These are phyloP conservation scores for Ernsta delagoae DNA, from an alignment of 2,888 invertebrate genomes.

Conservation along the genomic window DNA sequence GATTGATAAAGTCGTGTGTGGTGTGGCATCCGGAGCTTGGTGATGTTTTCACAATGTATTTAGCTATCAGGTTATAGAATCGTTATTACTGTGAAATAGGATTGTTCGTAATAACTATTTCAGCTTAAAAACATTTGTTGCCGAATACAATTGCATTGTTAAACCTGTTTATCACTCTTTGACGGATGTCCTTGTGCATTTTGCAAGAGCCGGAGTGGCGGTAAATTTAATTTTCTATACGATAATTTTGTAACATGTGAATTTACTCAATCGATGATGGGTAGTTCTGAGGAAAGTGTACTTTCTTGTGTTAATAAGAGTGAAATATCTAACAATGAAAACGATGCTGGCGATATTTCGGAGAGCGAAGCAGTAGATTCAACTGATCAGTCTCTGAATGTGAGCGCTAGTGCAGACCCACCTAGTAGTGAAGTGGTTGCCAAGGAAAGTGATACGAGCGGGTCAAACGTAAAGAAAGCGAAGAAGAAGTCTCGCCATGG, in stretches of 20 bases:
- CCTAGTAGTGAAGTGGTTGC: slow-evolving; percentile 60
- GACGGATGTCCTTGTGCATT: slow-evolving; percentile 83
- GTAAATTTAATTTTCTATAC: slow-evolving; percentile 74
- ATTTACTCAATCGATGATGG: slow-evolving; percentile 59
- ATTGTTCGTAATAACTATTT: not conserved
- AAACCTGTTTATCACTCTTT: slow-evolving; percentile 80
- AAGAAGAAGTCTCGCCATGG: slow-evolving; percentile 78
- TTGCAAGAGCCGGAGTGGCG: slow-evolving; percentile 78
- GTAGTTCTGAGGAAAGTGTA: slow-evolving; percentile 70
- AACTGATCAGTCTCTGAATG: slow-evolving; percentile 59
- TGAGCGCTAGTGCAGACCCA: slow-evolving; percentile 50
- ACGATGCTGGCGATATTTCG: slow-evolving; percentile 63
- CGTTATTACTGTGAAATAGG: not conserved
- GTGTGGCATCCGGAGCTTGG: slow-evolving; percentile 33
- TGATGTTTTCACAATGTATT: slow-evolving; percentile 7
- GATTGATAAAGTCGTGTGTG: slow-evolving; percentile 36
- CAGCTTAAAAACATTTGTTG: slow-evolving; percentile 18
- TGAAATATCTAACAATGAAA: slow-evolving; percentile 57
- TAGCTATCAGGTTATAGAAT: slow-evolving; percentile 6
- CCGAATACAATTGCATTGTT: slow-evolving; percentile 51
- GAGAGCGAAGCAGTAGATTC: slow-evolving; percentile 63
- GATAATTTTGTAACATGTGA: slow-evolving; percentile 47
- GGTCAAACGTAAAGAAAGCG: slow-evolving; percentile 63
- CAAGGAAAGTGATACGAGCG: slow-evolving; percentile 64
- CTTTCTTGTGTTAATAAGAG: slow-evolving; percentile 55